Conservation (phyloP, 2,797 vertebrate genomes). For the Eulemur coronatus region DNA sequence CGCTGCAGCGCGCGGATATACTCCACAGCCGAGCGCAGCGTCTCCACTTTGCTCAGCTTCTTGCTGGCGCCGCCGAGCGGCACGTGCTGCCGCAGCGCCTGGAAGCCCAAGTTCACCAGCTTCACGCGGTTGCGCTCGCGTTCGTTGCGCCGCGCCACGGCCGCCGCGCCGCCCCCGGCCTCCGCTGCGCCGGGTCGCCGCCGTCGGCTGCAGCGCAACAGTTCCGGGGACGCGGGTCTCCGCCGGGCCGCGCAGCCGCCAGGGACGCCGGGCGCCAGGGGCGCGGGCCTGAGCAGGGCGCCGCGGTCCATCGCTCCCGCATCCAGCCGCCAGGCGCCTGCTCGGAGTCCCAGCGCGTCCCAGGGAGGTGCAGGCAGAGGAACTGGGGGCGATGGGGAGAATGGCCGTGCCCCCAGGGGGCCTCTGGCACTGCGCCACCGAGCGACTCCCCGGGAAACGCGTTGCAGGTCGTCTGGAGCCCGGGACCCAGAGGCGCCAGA, state of each 20-base stretch:
- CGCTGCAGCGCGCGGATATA: conserved; percentile 96
- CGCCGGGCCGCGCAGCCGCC: conserved; percentile 10
- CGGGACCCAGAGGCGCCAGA: neutral
- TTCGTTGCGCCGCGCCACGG: conserved; percentile 95
- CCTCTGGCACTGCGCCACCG: neutral
- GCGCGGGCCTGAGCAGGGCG: conserved; percentile 75
- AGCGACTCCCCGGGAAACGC: conserved; percentile 48
- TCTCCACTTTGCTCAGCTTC: conserved; percentile 99
- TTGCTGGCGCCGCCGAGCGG: conserved; percentile 95
- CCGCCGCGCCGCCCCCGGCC: conserved; percentile 86
- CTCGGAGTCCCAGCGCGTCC: neutral
- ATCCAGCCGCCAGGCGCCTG: neutral
- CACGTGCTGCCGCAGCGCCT: conserved; percentile 95
- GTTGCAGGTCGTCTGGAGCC: neutral
- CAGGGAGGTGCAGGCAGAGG: neutral
- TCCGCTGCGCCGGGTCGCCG: conserved; percentile 73
- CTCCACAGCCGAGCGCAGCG: conserved; percentile 95
- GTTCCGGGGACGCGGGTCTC: conserved; percentile 90
- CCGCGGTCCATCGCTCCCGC: conserved; percentile 56
- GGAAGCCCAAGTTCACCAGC: conserved; percentile 97
- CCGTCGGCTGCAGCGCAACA: conserved; percentile 89
- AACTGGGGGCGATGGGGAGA: neutral
- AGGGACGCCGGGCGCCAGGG: neutral
- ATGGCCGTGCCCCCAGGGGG: neutral
- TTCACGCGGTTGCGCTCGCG: conserved; percentile 96